Base-by-base conservation (phyloP, 2,888 invertebrate species). In the Aspidiotus destructor region DNA sequence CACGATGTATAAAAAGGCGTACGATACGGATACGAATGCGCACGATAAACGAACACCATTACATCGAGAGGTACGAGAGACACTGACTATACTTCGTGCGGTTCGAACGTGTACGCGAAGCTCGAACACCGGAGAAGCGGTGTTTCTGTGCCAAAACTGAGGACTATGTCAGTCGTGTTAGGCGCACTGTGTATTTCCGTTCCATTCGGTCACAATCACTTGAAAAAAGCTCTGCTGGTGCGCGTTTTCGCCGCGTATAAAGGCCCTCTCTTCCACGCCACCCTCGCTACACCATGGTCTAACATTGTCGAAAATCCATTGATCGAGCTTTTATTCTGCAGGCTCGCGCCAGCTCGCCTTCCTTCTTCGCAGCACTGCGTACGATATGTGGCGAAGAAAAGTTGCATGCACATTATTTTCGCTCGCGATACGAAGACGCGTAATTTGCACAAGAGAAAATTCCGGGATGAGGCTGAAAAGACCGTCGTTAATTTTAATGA, bases 251-350 rank as follows among this genome's bases (percentile, higher is more conserved):
- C 40, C 60, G 17, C 10, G 28, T 28, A 40, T 11, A 11, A 17
- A 17, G 13, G 10, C 60, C 28, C 60, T 13, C 40, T 16, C 28
- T 8, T 28, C 60, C 28, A 9, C 60, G 60, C 40, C 10, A 11
- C 40, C 40, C 15, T 9, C 17, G 60, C 60, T 42, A 28, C 54
- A 54, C 63, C 17, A 41, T 63, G 63, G 63, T 63, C 63, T 63
- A 63, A 63, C 63, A 63, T 63, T 63, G 63, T 63, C 63, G 63
- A 63, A 63, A 63, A 63, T 63, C 63, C 63, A 63, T 63, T 63
- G 63, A 63, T 63, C 63, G 63, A 63, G 63, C 63, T 53, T 63
- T 63, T 63, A 63, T 63, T 63, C 63, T 63, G 63, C 63, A 63
- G 63, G 54, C 63, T 63, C 16, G 54, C 54, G 54, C 54, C 40